phyloP scores from a whole-genome alignment of 2,888 invertebrate species.

The Amphimallon solstitiale region DNA sequence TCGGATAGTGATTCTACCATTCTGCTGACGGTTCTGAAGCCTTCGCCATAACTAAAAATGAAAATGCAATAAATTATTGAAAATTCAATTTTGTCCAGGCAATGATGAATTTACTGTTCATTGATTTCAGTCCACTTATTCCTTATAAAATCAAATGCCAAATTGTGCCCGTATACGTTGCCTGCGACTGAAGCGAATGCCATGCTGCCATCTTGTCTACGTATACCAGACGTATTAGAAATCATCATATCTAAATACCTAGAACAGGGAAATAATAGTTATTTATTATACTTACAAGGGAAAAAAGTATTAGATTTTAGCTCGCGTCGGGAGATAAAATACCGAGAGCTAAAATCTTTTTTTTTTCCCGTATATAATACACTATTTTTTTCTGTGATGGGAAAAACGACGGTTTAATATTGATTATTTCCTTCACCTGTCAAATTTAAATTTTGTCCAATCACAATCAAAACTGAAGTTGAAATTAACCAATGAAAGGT shows the following conservation, averaged over 20 bases:
- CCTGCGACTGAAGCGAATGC: conserved; percentile 69
- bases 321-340: no score
- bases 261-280: no score
- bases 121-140: conserved; percentile 64
- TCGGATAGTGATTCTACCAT: conserved; percentile 67
- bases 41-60: conserved; percentile 65
- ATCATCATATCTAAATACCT: conserved; percentile 55
- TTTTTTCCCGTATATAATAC: no score
- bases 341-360: no score
- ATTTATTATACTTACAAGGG: no score
- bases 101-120: conserved; percentile 59
- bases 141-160: conserved; percentile 70
- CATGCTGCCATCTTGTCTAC: conserved; percentile 70
- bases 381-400: no score
- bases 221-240: conserved; percentile 64
- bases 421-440: no score
- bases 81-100: neutral
- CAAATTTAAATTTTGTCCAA: no score
- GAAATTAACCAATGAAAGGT: no score
- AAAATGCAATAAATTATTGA: neutral
- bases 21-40: conserved; percentile 66
- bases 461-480: no score
- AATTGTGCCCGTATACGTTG: conserved; percentile 68
- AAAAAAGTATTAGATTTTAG: no score
- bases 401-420: no score